Evolutionary conservation across 2,888 invertebrate species (phyloP).

Genomic region (Sesia bembeciformis): DNA sequence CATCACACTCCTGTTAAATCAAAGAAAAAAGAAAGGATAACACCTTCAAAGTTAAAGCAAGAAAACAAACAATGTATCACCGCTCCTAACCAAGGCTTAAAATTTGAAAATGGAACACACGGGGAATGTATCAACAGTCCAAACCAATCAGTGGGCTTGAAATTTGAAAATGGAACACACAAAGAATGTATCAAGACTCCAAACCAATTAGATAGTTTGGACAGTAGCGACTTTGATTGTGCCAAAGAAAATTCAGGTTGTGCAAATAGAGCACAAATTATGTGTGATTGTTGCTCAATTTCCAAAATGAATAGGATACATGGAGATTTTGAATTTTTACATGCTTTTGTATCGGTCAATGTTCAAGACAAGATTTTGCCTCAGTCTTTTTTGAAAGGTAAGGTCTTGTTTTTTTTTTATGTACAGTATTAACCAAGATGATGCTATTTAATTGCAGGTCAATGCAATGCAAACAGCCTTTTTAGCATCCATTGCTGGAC

Average conservation of each 20-base stretch:
- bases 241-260: neutral
- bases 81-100: neutral
- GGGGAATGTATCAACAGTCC: neutral
- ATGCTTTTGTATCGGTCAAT: conserved; percentile 55
- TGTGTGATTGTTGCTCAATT: neutral
- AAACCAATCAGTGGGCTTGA: neutral
- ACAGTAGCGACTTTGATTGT: neutral
- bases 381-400: conserved; percentile 52
- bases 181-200: neutral
- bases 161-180: neutral
- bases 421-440: neutral
- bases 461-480: too few species aligned
- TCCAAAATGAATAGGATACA: conserved; percentile 11
- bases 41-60: neutral
- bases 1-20: neutral
- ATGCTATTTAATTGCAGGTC: too few species aligned
- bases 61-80: neutral
- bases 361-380: conserved; percentile 55
- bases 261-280: neutral
- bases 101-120: neutral
- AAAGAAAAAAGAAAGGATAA: neutral
- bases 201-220: neutral
- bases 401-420: neutral
- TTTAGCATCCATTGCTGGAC: too few species aligned
- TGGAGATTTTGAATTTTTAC: conserved; percentile 43